A percentile compares a stretch with the other conserved stretches of the same genome.
phyloP scores from a whole-genome alignment of 2,888 invertebrate species.

The Beris chalybata region DNA sequence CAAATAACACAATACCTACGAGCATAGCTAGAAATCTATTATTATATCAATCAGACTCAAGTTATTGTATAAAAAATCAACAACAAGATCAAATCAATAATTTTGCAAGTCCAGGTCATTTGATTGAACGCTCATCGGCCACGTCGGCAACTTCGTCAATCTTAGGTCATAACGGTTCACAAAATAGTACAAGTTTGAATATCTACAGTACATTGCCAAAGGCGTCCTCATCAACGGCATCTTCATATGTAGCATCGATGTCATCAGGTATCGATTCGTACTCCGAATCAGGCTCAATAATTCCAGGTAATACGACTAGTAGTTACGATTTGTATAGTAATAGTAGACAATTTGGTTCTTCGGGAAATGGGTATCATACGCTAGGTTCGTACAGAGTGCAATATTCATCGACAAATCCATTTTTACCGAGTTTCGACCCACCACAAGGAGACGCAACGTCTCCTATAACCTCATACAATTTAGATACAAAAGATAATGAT shows the following conservation, averaged over 20 bases:
- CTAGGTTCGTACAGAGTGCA: slow-evolving; percentile 56
- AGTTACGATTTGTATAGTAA: slow-evolving; percentile 35
- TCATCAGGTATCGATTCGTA: slow-evolving; percentile 41
- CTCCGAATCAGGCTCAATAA: slow-evolving; percentile 33
- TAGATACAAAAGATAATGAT: slow-evolving; percentile 49
- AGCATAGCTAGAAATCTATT: slow-evolving; percentile 44
- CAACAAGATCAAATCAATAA: slow-evolving; percentile 40
- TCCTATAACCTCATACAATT: slow-evolving; percentile 51
- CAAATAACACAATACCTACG: slow-evolving; percentile 43
- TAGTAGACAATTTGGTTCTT: slow-evolving; percentile 37
- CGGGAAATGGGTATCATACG: slow-evolving; percentile 53
- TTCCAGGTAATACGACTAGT: slow-evolving; percentile 45
- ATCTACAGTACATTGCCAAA: slow-evolving; percentile 56
- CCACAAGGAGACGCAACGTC: slow-evolving; percentile 43
- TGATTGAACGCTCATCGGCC: slow-evolving; percentile 10
- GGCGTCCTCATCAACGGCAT: slow-evolving; percentile 41
- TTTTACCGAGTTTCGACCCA: slow-evolving; percentile 55
- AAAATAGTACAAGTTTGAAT: slow-evolving; percentile 46
- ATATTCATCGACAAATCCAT: slow-evolving; percentile 57
- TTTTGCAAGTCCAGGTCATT: slow-evolving; percentile 49
- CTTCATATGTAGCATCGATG: slow-evolving; percentile 22
- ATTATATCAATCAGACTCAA: slow-evolving; percentile 47
- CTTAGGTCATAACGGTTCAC: slow-evolving; percentile 43
- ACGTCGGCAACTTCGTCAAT: slow-evolving; percentile 1
- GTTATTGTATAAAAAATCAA: slow-evolving; percentile 50